Conservation (phyloP, 1,140 invertebrate species). For the Cherax destructor region DNA sequence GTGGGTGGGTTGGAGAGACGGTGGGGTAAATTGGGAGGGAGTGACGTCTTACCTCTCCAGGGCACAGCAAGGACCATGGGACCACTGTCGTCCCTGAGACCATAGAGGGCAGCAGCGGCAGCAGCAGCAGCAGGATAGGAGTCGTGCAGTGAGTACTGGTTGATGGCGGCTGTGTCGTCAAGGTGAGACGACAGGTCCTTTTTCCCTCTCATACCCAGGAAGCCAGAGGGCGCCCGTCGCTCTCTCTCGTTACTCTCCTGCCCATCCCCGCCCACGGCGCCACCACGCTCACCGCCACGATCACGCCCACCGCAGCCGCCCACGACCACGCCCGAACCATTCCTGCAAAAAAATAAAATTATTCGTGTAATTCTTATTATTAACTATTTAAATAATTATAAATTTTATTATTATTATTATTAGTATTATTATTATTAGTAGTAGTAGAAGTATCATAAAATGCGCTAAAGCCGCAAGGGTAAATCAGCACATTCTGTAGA, state of each 20-base stretch:
- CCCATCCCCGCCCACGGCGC: neutral
- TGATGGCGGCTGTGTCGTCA: neutral
- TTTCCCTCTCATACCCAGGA: constrained; percentile 41
- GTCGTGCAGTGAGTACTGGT: neutral
- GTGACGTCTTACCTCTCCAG: neutral
- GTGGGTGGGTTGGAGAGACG: too few relatives aligned
- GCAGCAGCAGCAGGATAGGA: neutral
- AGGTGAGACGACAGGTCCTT: constrained; percentile 1
- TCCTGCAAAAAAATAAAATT: neutral
- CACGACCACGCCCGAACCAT: constrained; percentile 5
- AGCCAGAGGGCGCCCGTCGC: constrained; percentile 41
- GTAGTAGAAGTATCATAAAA: too few relatives aligned
- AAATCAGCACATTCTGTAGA: too few relatives aligned
- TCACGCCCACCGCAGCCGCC: neutral
- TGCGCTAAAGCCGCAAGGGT: too few relatives aligned
- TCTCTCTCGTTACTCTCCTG: neutral
- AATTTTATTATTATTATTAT: neutral
- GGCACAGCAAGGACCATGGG: neutral
- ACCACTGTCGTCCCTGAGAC: neutral
- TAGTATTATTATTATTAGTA: too few relatives aligned
- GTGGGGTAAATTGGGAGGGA: too few relatives aligned
- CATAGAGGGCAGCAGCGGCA: neutral
- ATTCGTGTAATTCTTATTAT: neutral
- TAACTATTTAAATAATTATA: neutral
- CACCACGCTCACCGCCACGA: constrained; percentile 14